Base-by-base conservation (phyloP, 2,888 invertebrate genomes). In the Axea sp. region DNA sequence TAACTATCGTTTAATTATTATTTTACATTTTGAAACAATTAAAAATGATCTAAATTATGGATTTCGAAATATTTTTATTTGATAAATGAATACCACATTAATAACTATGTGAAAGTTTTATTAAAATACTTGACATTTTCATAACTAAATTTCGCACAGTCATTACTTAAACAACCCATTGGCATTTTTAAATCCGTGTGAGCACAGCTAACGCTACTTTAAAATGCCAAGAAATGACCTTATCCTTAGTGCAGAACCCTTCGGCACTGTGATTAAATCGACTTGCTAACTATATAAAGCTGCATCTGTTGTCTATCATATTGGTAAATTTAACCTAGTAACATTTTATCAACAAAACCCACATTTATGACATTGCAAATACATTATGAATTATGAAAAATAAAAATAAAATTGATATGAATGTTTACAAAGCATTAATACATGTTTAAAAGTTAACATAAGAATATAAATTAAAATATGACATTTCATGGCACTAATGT, bases 181-280 rank as follows among this genome's bases (percentile, higher is more conserved):
- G 76, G 60, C 76, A 73, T 76, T 76, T 76, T 76, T 76, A 65
- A 60, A 62, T 53, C 15, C 35, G 60, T 43, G 62, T 73, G 62
- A 62, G 9, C 69, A 65, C 49, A 73, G 45, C 39, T 68, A 53
- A 69, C 59, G 47, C 64, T 62, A 35, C 19, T 19, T 26, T 19
- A 24, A 76, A 76, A 76, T 76, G 76, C 55, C 76, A 76, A 65
- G 3, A 28, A 24, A 4, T 73, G 73, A 76, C 76, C 76, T 76
- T 76, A 57, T 73, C 65, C 28, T 47, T 22, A 30, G 15, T 17
- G 5, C 0, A 28, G 45, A 68, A 64, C 64, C 69, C 69, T 60
- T 43, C 51, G 60, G 55, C 55, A 31, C 68, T 68, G 75, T 73
- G 60, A 75, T 73, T 72, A 73, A 55, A 28, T 74, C 55, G 69